Evolutionary conservation across 2,888 invertebrate genomes (phyloP), one percentile per base, ranked within the genome.

Genomic region (Orgyia antiqua): DNA sequence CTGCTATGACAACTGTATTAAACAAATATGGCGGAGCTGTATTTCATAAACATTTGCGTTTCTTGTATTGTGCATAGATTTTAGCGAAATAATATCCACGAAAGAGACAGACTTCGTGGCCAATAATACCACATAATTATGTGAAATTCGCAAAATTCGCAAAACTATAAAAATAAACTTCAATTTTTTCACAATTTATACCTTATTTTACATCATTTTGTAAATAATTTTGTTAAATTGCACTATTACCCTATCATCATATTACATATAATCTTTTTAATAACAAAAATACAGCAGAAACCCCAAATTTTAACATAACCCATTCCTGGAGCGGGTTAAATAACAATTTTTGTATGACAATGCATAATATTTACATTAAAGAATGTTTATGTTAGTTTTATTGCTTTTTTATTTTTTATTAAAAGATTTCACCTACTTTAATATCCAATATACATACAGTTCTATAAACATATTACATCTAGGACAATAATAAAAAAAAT

Each of bases 271-370:
- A 4, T 23, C 10, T 23, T 23, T 12, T 5, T 23, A 6, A 4
- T 9, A 20, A 3, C 20, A n/a, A 32, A 21, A 21, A 3, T 33
- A 25, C 6, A 2, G 15, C 21, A 9, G n/a, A 27, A n/a, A n/a
- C n/a, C n/a, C n/a, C n/a, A n/a, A n/a, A n/a, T 47, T 48, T 45
- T 20, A 47, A 44, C 58, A 59, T 50, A 39, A 39, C 58, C 64
- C 57, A 62, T 67, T 66, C 61, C 62, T 54, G 40, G 64, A 68
- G 64, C 33, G 60, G 61, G 48, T 54, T 46, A 52, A 43, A 32
- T 50, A 48, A 42, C 39, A 39, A 24, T 47, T 57, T 51, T 54
- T 58, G 42, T 51, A 58, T 59, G 48, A 47, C 38, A 39, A 35
- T 42, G 56, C 56, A 61, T 55, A 55, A 36, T 61, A 63, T 62